Evolutionary conservation across 2,888 invertebrate species (phyloP), one percentile per base, ranked within the genome.

Genomic region (Andrena bicolor): DNA sequence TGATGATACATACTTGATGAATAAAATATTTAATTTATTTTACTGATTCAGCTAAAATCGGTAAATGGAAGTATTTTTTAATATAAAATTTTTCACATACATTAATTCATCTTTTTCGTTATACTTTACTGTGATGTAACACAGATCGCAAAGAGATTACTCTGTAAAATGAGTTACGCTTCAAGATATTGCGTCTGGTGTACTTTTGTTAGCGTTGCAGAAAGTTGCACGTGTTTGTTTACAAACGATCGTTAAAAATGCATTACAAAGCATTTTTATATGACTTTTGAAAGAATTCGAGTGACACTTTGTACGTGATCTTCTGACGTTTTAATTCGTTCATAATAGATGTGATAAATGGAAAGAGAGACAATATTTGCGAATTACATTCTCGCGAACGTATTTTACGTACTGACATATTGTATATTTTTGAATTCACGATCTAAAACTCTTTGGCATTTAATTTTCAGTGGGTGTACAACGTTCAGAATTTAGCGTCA

Each of bases 271-370:
- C 41, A 56, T 35, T 60, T 80, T 51, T 65, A 48, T 65, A 70
- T 71, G 80, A 65, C 53, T 41, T 71, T 51, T 20, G 26, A 60
- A 70, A 71, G n/a, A 30, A 71, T 72, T 61, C 35, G 16, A 16
- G 69, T 13, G 30, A 13, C 58, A 6, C 23, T 8, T 28, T 0
- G 0, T 66, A 65, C 71, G 80, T 78, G 80, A 78, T 78, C 61
- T 66, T 53, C n/a, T 48, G 41, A n/a, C 8, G 48, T 20, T 71
- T 48, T 26, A 23, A 26, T 16, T 8, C 10, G 10, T 30, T 41
- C 64, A 8, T 26, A 10, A 58, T 60, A 35, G 10, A 23, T 26
- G 41, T 28, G 61, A 78, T 80, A 66, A 71, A 61, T 58, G n/a
- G 4, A 61, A 72, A 28, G 26, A 28, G 26, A 68, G 65, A 56